Conservation (phyloP, 2,888 invertebrate species). For the Apamea crenata region DNA sequence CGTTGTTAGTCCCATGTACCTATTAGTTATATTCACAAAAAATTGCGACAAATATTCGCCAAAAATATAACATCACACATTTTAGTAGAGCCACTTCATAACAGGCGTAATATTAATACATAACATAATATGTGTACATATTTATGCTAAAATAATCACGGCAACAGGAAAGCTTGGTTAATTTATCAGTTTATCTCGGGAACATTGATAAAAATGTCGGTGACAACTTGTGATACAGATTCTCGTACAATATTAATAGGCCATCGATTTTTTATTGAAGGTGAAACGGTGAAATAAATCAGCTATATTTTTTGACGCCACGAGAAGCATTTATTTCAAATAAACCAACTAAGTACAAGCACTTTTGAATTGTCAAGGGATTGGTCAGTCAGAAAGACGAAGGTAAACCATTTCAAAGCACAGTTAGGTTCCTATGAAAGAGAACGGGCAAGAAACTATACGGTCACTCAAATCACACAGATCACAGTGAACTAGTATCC, state of each 20-base stretch:
- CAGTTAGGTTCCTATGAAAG: too few relatives aligned
- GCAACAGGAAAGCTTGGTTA: conserved; percentile 25
- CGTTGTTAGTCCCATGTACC: too few relatives aligned
- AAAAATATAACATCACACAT: not conserved
- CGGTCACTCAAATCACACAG: too few relatives aligned
- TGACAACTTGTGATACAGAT: conserved; percentile 48
- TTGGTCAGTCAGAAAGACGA: too few relatives aligned
- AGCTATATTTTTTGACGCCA: not conserved
- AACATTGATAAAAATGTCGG: conserved; percentile 50
- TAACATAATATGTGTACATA: not conserved
- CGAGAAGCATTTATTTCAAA: not conserved
- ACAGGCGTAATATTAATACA: conserved; percentile 3
- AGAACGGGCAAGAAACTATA: too few relatives aligned
- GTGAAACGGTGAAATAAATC: not conserved
- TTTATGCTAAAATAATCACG: conserved; percentile 25
- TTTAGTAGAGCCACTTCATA: not conserved
- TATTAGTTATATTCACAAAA: too few relatives aligned
- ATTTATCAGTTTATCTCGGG: conserved; percentile 55
- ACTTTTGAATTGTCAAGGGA: too few relatives aligned
- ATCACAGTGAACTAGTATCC: not conserved
- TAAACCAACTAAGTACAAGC: too few relatives aligned
- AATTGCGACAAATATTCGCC: not conserved
- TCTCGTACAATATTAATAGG: conserved; percentile 34
- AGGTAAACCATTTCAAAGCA: too few relatives aligned
- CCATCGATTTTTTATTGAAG: conserved; percentile 51